Conservation (phyloP, 2,113 vertebrate species). For the Carassius gibelio region DNA sequence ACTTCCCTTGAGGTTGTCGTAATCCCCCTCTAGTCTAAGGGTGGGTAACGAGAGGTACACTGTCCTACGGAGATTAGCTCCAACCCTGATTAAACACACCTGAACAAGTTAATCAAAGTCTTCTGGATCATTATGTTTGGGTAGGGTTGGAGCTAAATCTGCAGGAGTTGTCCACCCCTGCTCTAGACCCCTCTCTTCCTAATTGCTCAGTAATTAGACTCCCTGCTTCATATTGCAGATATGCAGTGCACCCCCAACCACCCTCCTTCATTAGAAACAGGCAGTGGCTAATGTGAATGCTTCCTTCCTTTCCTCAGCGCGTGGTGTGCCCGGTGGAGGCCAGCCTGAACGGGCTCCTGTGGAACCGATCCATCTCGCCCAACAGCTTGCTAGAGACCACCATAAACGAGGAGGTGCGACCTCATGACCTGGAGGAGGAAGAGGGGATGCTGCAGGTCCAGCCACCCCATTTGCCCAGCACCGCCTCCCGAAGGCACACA, state of each 20-base stretch:
- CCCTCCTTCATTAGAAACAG: conserved; percentile 37
- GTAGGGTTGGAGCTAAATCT: no score
- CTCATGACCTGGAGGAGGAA: conserved; percentile 82
- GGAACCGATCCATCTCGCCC: conserved; percentile 86
- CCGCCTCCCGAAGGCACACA: conserved; percentile 87
- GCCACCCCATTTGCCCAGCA: conserved; percentile 73
- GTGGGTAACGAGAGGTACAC: background rate
- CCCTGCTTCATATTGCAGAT: conserved; percentile 48
- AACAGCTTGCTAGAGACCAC: conserved; percentile 87
- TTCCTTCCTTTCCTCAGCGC: conserved; percentile 72
- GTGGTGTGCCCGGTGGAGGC: conserved; percentile 85
- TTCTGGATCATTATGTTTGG: no score
- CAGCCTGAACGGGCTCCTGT: conserved; percentile 79
- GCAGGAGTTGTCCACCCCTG: background rate
- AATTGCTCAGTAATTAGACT: conserved; percentile 34
- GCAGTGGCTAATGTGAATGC: conserved; percentile 41
- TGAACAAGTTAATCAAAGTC: background rate
- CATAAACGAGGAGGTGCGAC: conserved; percentile 86
- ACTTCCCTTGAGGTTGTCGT: background rate
- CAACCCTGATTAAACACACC: background rate
- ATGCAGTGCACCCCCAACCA: conserved; percentile 41
- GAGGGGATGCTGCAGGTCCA: conserved; percentile 72
- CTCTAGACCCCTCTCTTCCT: conserved; percentile 1
- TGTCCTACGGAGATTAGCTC: background rate
- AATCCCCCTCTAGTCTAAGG: background rate